Evolutionary conservation across 2,113 vertebrate species (phyloP), one percentile per base, ranked within the genome.

Genomic region (Pterocles orientalis): DNA sequence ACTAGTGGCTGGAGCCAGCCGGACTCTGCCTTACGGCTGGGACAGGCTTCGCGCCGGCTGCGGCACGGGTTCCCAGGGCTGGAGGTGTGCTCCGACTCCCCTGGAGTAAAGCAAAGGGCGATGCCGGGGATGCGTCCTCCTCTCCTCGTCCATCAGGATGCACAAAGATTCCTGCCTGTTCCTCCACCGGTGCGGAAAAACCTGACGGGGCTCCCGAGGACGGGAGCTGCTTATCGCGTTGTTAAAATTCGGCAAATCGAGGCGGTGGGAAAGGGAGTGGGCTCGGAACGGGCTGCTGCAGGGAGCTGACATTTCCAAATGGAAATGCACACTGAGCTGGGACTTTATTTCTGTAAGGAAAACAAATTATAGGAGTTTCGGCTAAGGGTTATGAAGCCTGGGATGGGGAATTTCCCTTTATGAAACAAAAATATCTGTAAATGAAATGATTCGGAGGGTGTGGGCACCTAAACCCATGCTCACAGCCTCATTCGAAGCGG

Each of bases 11-110:
- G 68, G 78, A 88, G 83, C 65, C 60, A 41, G 7, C 5, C 43
- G 23, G 68, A 12, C 28, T 64, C 47, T 14, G 2, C 65, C 54
- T 29, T 16, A 57, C 60, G 0, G 2, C 78, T 71, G 2, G 2
- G 36, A 25, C 24, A 5, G 33, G 36, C 45, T 47, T 53, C 3
- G 0, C 3, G 31, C 41, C 7, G 45, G 20, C 29, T 10, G 17
- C 2, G 1, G 41, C 33, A 9, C 0, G 4, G 0, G 3, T 36
- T 78, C 39, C 45, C 1, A 1, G 23, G 1, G 9, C 69, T 36
- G 68, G 62, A 69, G 7, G 14, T 34, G 16, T 13, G 4, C 28
- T 73, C 28, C 0, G 1, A 12, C 7, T n/a, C 39, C n/a, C n/a
- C 28, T 26, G 0, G 1, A 51, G 24, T 20, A 6, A 31, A 75